Evolutionary conservation across 2,113 vertebrate genomes (phyloP), one percentile per base, ranked within the genome.

Genomic region (Nematolebias whitei): DNA sequence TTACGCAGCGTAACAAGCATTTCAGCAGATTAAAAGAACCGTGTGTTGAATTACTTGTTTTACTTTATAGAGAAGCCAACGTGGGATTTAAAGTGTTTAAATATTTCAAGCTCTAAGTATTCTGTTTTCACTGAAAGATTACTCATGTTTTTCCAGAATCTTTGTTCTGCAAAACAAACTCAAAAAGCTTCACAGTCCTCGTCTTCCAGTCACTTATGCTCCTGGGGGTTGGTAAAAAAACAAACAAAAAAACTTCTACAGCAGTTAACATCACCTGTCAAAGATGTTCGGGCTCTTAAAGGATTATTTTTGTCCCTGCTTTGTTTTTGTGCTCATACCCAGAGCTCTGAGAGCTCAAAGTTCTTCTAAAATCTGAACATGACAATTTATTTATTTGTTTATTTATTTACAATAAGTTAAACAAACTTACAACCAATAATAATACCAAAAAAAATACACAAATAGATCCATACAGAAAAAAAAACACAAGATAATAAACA

Each of bases 71-170:
- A 63, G 41, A 40, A 29, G n/a, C 22, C 26, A 60, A 15, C 5
- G 13, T 41, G 15, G 48, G 29, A 38, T 32, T 32, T 45, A 19
- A 29, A 24, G 24, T 15, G 15, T 12, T 59, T 1, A 50, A 48
- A 26, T 35, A 64, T 65, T 64, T 58, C 15, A 59, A 64, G 23
- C 47, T n/a, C 9, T 35, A 35, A 32, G 1, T 35, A 20, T 39
- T 19, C 15, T 56, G 57, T 62, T 74, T 67, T 15, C 20, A 49
- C 18, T 20, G 16, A 40, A 43, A 41, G n/a, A 22, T 56, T 43
- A 22, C 35, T 56, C 41, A 22, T 55, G 50, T 41, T 59, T 58
- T 60, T 55, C 14, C 19, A 16, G 23, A 8, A 47, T 15, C 15
- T 35, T 2, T 0, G 16, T 26, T 18, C 16, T 6, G 39, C 2